A percentile compares a stretch with the other conserved stretches of the same genome.
Evolutionary conservation across 2,797 vertebrate genomes (phyloP).

Genomic region (Platalea minor): DNA sequence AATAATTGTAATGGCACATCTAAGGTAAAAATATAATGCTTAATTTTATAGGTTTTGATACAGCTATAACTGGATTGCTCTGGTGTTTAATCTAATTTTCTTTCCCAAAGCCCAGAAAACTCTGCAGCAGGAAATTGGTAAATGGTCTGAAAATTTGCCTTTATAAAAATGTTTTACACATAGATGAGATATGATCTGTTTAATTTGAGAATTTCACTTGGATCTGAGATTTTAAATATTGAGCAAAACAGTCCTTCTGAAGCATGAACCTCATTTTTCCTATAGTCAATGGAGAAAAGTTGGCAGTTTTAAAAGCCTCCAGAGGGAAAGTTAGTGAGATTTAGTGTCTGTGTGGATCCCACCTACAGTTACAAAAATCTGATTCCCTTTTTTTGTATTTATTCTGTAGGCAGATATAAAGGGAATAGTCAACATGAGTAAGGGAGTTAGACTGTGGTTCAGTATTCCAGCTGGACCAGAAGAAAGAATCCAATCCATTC

Average conservation of each 20-base stretch:
- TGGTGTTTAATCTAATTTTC: not conserved
- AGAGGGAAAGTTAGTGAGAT: not conserved
- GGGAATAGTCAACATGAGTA: not conserved
- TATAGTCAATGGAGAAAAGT: not conserved
- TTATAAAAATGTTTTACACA: not conserved
- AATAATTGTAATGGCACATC: not conserved
- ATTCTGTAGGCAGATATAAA: not conserved
- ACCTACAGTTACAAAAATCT: not conserved
- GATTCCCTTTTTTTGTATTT: not conserved
- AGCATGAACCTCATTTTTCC: not conserved
- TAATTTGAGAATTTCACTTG: not conserved
- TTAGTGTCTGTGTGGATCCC: not conserved
- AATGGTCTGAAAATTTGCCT: not conserved
- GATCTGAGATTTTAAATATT: not conserved
- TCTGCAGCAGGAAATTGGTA: not conserved
- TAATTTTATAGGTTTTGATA: not conserved
- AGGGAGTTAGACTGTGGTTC: not conserved
- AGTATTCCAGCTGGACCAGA: not conserved
- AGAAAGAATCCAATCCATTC: not conserved
- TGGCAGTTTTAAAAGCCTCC: not conserved
- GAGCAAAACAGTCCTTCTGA: not conserved
- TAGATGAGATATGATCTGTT: not conserved
- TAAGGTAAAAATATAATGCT: not conserved
- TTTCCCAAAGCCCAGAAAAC: not conserved
- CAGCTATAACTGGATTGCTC: not conserved